Conservation (phyloP, 2,797 vertebrate species). For the Chanos chanos region DNA sequence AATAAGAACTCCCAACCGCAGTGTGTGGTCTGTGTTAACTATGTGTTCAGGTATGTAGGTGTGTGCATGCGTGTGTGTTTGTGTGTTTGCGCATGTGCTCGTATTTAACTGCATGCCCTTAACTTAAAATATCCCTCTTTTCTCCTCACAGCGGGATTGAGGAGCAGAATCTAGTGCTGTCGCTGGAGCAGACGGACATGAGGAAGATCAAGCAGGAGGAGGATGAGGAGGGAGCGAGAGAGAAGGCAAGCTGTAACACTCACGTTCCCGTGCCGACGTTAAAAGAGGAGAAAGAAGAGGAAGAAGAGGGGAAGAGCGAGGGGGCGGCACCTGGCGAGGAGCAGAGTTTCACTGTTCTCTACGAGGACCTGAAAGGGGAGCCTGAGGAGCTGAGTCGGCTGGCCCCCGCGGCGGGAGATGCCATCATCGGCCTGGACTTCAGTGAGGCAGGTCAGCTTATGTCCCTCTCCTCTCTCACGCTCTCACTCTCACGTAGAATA, state of each 20-base stretch:
- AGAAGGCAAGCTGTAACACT: slow-evolving; percentile 26
- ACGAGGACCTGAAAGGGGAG: slow-evolving; percentile 85
- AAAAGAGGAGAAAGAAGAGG: slow-evolving; percentile 34
- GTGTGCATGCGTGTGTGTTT: not conserved
- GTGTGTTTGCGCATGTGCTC: slow-evolving; percentile 1
- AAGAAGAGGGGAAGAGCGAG: slow-evolving; percentile 16
- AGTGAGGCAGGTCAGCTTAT: slow-evolving; percentile 77
- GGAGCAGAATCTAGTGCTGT: slow-evolving; percentile 88
- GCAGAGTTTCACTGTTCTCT: slow-evolving; percentile 71
- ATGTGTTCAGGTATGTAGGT: slow-evolving; percentile 85
- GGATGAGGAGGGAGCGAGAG: slow-evolving; percentile 4
- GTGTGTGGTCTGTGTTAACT: slow-evolving; percentile 97
- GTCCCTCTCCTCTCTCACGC: not conserved
- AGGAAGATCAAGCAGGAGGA: slow-evolving; percentile 53
- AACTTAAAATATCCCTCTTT: not conserved
- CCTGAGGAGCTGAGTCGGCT: slow-evolving; percentile 84
- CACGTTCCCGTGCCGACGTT: slow-evolving; percentile 10
- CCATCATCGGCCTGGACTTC: slow-evolving; percentile 88
- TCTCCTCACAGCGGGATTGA: slow-evolving; percentile 82
- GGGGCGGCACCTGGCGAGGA: slow-evolving; percentile 56
- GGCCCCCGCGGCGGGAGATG: slow-evolving; percentile 88
- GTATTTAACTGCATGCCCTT: not conserved
- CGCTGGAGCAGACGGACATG: slow-evolving; percentile 87
- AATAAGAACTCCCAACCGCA: slow-evolving; percentile 98
- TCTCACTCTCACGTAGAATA: not conserved